These are phyloP conservation scores for Dipodomys stephensi DNA, from an alignment of 2,113 vertebrate genomes.

Conservation along the genomic window DNA sequence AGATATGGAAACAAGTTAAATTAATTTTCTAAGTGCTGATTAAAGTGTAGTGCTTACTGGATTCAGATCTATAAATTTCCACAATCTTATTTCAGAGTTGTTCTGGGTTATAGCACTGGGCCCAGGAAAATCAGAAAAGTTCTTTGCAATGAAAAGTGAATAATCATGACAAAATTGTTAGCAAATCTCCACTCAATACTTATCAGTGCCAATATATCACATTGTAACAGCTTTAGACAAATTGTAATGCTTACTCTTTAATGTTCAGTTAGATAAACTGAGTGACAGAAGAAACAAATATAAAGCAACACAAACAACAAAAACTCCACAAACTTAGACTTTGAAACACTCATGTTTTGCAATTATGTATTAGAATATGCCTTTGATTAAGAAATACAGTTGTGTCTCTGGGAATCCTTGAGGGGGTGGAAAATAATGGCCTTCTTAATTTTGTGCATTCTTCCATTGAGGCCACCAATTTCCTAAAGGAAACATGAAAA, in stretches of 20 bases:
- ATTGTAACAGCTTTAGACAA: background rate
- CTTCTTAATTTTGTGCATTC: background rate
- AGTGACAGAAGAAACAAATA: slow-evolving; percentile 10
- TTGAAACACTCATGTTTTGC: background rate
- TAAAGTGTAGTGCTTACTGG: background rate
- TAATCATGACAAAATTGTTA: background rate
- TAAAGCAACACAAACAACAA: background rate
- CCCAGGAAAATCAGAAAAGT: background rate
- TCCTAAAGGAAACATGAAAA: slow-evolving; percentile 30
- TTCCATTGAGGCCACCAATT: background rate
- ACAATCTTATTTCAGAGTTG: background rate
- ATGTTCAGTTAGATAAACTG: background rate
- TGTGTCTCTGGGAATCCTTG: rapidly evolving
- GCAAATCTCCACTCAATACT: background rate
- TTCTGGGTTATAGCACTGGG: background rate
- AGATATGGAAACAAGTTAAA: background rate
- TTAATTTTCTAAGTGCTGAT: background rate
- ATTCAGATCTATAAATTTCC: background rate
- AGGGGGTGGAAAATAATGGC: background rate
- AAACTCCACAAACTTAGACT: background rate
- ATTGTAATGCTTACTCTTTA: background rate
- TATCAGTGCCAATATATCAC: background rate
- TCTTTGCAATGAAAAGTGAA: background rate
- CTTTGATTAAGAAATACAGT: background rate
- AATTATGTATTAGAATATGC: background rate